Percentiles rank a stretch among this genome's conserved stretches.
phyloP scores from a whole-genome alignment of 2,888 invertebrate species.

The Drosophila helvetica region DNA sequence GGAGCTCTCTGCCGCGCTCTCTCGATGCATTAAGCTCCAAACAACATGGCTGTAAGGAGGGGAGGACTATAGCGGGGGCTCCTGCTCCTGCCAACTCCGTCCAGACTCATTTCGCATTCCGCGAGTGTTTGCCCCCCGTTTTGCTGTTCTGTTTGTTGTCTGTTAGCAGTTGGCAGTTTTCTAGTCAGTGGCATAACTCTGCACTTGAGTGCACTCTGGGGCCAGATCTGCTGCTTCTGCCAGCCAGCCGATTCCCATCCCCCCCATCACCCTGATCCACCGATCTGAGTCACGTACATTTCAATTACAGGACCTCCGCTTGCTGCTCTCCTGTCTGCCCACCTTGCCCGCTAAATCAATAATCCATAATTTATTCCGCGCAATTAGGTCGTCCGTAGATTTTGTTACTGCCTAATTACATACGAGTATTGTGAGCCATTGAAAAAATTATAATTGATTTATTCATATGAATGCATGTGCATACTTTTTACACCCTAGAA shows the following conservation, averaged over 20 bases:
- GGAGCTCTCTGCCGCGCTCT: slow-evolving; percentile 6
- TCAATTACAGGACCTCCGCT: slow-evolving; percentile 39
- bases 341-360: slow-evolving; percentile 34
- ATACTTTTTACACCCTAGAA: not conserved
- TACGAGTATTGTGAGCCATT: slow-evolving; percentile 26
- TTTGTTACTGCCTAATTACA: slow-evolving; percentile 45
- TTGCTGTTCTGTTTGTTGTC: slow-evolving; percentile 26
- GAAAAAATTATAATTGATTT: slow-evolving; percentile 49
- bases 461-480: slow-evolving; percentile 20
- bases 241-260: not conserved
- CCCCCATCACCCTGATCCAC: not conserved
- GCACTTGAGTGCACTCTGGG: slow-evolving; percentile 48
- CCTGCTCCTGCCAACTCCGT: slow-evolving; percentile 12
- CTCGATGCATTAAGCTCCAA: slow-evolving; percentile 58
- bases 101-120: slow-evolving; percentile 60
- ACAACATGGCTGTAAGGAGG: not conserved
- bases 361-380: slow-evolving; percentile 54
- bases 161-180: slow-evolving; percentile 29
- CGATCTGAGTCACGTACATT: slow-evolving; percentile 43
- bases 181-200: slow-evolving; percentile 37
- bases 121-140: slow-evolving; percentile 49
- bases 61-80: not conserved
- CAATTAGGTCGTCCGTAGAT: slow-evolving; percentile 40
- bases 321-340: not conserved
- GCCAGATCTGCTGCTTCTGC: slow-evolving; percentile 18